A percentile compares a stretch with the other conserved stretches of the same genome.
These are phyloP conservation scores for Chrysemys picta DNA, from an alignment of 2,113 vertebrate species.

Conservation along the genomic window DNA sequence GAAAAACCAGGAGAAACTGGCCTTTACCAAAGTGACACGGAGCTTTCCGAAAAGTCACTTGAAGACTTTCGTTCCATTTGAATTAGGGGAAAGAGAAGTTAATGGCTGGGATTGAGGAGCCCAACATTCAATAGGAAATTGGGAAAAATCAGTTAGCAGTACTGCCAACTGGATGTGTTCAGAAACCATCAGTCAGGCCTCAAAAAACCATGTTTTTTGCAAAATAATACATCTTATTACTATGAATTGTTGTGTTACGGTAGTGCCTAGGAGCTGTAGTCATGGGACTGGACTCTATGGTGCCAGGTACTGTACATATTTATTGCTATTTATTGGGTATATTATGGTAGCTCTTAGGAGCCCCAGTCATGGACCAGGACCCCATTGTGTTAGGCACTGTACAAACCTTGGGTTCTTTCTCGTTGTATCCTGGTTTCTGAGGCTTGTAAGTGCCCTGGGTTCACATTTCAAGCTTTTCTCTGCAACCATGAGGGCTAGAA, in stretches of 20 bases:
- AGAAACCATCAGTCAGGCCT: background rate
- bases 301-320: background rate
- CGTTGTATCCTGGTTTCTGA: background rate
- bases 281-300: too few relatives aligned
- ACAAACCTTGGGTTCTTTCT: background rate
- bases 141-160: background rate
- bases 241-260: background rate
- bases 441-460: background rate
- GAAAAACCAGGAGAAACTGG: background rate
- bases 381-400: background rate
- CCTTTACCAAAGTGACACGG: background rate
- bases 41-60: background rate
- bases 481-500: background rate
- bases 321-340: background rate
- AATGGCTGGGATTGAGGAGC: background rate
- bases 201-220: background rate
- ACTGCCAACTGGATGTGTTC: background rate
- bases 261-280: too few relatives aligned
- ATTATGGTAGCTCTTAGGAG: background rate
- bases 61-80: background rate
- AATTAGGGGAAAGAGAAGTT: background rate
- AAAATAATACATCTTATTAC: too few relatives aligned
- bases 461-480: background rate
- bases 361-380: background rate
- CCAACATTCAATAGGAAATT: background rate